Evolutionary conservation across 1,140 invertebrate genomes (phyloP).

Genomic region (Belonocnema kinseyi): DNA sequence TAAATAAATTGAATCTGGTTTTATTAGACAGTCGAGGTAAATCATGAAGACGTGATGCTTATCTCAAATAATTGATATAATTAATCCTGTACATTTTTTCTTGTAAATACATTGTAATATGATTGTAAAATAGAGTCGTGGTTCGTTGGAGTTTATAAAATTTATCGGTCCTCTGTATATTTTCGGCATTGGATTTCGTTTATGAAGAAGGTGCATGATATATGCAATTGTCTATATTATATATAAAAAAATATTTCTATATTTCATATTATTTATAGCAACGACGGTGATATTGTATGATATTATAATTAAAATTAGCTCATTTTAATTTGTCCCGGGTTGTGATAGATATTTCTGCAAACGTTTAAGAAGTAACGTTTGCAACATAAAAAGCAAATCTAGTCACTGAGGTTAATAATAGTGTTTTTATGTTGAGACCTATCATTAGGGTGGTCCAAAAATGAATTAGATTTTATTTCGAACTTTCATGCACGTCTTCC

Average conservation of each 20-base stretch:
- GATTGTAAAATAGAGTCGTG: constrained; percentile 30
- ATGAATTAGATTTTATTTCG: no score
- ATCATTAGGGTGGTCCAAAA: no score
- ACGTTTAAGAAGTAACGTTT: no score
- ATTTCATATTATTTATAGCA: constrained; percentile 36
- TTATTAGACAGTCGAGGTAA: constrained; percentile 15
- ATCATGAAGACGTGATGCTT: constrained; percentile 15
- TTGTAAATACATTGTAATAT: constrained; percentile 31
- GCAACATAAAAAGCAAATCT: no score
- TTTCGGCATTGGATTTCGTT: constrained; percentile 15
- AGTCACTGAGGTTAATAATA: no score
- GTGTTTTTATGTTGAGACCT: no score
- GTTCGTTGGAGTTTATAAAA: constrained; percentile 11
- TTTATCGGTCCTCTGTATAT: constrained; percentile 3
- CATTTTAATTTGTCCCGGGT: constrained; percentile 24
- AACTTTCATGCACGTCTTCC: no score
- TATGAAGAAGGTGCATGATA: neutral
- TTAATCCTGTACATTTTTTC: constrained; percentile 16
- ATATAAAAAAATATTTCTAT: constrained; percentile 34
- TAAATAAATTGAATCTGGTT: neutral
- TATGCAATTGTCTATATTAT: constrained; percentile 12
- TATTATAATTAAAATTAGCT: constrained; percentile 33
- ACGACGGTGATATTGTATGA: constrained; percentile 31
- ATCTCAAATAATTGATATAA: constrained; percentile 24
- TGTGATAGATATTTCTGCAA: constrained; percentile 23